These are phyloP conservation scores for Caenorhabditis parvicauda DNA, from an alignment of 2,888 invertebrate genomes.

Conservation along the genomic window DNA sequence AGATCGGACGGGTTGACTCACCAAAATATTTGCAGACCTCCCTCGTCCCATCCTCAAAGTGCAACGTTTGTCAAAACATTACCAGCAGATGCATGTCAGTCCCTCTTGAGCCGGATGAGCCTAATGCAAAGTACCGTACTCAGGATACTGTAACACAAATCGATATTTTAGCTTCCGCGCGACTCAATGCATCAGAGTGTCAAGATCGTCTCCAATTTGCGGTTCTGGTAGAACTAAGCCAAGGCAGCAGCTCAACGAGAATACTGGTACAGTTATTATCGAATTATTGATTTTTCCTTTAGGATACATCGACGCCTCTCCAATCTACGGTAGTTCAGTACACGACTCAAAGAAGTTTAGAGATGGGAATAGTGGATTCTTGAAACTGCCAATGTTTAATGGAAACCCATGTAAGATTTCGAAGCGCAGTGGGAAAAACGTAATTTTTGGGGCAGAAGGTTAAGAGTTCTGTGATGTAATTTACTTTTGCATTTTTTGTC, in stretches of 20 bases:
- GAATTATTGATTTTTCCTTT: not conserved
- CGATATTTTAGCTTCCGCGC: slow-evolving; percentile 49
- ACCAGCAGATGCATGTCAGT: slow-evolving; percentile 60
- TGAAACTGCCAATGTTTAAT: slow-evolving; percentile 55
- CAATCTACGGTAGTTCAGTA: slow-evolving; percentile 82
- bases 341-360: slow-evolving; percentile 59
- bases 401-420: slow-evolving; percentile 32
- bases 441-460: too few relatives aligned
- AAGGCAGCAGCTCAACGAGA: slow-evolving; percentile 76
- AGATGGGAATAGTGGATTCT: slow-evolving; percentile 52
- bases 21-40: slow-evolving; percentile 40
- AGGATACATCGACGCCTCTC: slow-evolving; percentile 80
- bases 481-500: too few relatives aligned
- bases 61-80: slow-evolving; percentile 58
- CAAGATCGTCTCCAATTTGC: slow-evolving; percentile 87
- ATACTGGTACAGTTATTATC: slow-evolving; percentile 72
- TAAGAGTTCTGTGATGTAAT: too few relatives aligned
- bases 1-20: too few relatives aligned
- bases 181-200: slow-evolving; percentile 55
- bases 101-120: slow-evolving; percentile 48
- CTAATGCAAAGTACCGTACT: slow-evolving; percentile 33
- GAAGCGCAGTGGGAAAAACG: too few relatives aligned
- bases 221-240: slow-evolving; percentile 92
- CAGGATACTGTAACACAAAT: not conserved
- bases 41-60: slow-evolving; percentile 56